Evolutionary conservation across 2,113 vertebrate genomes (phyloP).

Genomic region (Pangasianodon gigas): DNA sequence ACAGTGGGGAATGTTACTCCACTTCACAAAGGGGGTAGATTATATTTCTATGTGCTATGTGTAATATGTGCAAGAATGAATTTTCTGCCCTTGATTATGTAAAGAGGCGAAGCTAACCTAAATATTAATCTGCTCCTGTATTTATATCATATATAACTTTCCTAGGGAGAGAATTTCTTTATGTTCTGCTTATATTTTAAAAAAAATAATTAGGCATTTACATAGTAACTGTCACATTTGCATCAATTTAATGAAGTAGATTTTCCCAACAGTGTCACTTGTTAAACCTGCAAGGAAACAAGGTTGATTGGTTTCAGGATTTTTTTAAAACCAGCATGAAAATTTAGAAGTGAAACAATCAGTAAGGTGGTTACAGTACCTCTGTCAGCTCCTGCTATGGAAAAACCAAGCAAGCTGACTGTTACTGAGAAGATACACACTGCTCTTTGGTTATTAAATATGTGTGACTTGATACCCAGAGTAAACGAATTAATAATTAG

Average conservation of each 20-base stretch:
- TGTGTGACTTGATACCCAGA: background rate
- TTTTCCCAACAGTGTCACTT: background rate
- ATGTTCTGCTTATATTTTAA: too few relatives aligned
- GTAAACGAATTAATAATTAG: background rate
- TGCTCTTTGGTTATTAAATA: background rate
- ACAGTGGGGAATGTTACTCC: conserved; percentile 63
- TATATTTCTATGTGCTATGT: conserved; percentile 32
- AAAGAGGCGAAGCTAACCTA: conserved; percentile 48
- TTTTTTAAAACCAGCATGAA: background rate
- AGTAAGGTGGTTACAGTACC: background rate
- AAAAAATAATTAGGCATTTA: too few relatives aligned
- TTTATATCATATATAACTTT: background rate
- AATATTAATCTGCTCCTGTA: conserved; percentile 22
- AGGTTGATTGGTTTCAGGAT: background rate
- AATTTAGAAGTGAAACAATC: background rate
- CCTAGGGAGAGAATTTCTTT: too few relatives aligned
- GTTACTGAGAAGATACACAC: background rate
- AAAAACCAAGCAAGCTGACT: background rate
- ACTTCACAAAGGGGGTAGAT: conserved; percentile 47
- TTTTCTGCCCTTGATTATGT: conserved; percentile 35
- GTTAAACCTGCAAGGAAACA: background rate
- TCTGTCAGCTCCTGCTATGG: background rate
- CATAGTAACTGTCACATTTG: background rate
- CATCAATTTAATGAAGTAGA: background rate
- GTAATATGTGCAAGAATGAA: background rate